phyloP scores from a whole-genome alignment of 2,113 vertebrate species.

The Xiphorhynchus elegans region DNA sequence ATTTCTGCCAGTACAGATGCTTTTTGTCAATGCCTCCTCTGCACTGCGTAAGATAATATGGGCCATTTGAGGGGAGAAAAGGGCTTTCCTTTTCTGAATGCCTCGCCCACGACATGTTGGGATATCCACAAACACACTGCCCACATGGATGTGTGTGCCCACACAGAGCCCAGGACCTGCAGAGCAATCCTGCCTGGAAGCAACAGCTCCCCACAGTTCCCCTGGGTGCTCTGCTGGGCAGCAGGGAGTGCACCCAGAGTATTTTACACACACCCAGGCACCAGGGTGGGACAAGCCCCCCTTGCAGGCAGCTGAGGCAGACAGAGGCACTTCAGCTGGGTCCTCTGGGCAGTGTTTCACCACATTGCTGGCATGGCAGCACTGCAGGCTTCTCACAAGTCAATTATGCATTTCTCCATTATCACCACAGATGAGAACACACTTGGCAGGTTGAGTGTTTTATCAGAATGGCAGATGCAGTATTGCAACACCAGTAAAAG shows the following conservation, averaged over 20 bases:
- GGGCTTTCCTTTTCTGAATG: neutral
- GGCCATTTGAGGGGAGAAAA: neutral
- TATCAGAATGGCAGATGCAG: neutral
- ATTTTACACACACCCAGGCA: neutral
- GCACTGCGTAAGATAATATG: neutral
- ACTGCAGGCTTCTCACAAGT: neutral
- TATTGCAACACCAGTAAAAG: neutral
- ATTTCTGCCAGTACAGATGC: neutral
- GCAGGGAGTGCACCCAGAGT: neutral
- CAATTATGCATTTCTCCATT: neutral
- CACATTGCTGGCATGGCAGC: neutral
- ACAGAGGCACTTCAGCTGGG: neutral
- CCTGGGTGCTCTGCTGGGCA: neutral
- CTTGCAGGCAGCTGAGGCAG: neutral
- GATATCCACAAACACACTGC: neutral
- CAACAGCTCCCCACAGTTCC: neutral
- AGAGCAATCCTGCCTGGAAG: neutral
- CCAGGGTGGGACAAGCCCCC: rapidly evolving
- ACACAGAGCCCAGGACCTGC: neutral
- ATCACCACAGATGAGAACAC: neutral
- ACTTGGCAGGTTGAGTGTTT: neutral
- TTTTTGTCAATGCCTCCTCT: neutral
- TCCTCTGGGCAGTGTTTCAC: neutral
- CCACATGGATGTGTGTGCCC: rapidly evolving
- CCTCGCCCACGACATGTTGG: rapidly evolving